Conservation (phyloP, 35 echinoderm and acorn worm genomes). For the Ptychodera flava region DNA sequence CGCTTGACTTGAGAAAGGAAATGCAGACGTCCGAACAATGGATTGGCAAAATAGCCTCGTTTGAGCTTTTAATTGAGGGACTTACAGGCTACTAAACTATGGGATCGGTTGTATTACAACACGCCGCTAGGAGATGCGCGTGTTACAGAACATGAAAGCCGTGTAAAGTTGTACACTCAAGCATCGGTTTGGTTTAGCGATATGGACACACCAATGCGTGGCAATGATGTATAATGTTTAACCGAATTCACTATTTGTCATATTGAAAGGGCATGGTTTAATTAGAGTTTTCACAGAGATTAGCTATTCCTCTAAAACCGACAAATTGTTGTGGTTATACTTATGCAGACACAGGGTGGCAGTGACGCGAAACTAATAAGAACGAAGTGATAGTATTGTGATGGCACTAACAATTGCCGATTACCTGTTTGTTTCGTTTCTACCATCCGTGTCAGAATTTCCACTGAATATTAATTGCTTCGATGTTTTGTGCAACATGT, state of each 20-base stretch:
- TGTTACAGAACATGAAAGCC: neutral
- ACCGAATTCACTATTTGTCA: no score
- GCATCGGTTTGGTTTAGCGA: no score
- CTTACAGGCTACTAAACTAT: neutral
- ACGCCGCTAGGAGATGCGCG: neutral
- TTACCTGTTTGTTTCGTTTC: neutral
- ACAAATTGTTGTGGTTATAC: no score
- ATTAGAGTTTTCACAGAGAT: no score
- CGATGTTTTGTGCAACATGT: neutral
- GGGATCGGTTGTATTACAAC: neutral
- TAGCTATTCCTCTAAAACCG: no score
- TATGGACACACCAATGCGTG: no score
- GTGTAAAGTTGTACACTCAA: no score
- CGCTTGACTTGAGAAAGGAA: neutral
- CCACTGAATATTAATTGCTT: neutral
- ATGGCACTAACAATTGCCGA: neutral
- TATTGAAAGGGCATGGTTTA: no score
- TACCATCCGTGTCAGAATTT: neutral
- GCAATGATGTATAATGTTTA: no score
- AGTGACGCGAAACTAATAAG: neutral
- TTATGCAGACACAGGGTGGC: no score
- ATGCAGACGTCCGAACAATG: neutral
- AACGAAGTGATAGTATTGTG: neutral
- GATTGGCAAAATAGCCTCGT: neutral
- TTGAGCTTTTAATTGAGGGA: neutral